Percentiles rank a stretch among this genome's conserved stretches.
These are phyloP conservation scores for Scaptomyza graminum DNA, from an alignment of 1,140 invertebrate genomes.

Conservation along the genomic window DNA sequence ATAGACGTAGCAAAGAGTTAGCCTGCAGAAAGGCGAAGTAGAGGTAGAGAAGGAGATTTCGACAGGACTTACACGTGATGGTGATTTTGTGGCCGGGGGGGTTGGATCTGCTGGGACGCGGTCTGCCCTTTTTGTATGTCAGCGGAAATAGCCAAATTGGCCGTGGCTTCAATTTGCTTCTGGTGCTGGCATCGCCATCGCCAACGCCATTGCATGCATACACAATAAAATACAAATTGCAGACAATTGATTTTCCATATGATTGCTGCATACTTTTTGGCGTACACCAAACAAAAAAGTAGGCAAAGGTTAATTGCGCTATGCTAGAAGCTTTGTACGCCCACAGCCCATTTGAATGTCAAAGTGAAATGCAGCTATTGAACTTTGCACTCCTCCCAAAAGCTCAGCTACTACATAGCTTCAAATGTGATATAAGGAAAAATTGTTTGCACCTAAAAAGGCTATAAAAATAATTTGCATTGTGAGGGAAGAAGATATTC, in stretches of 20 bases:
- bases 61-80: not conserved
- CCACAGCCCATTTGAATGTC: conserved; percentile 51
- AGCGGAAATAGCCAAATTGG: conserved; percentile 78
- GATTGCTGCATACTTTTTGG: conserved; percentile 50
- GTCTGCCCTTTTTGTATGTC: conserved; percentile 54
- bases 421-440: not conserved
- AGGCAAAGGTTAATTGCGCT: conserved; percentile 70
- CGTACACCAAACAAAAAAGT: conserved; percentile 40
- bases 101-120: conserved; percentile 2
- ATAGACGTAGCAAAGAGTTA: conserved; percentile 11
- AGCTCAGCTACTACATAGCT: too few species aligned
- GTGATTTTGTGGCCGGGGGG: not conserved
- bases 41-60: not conserved
- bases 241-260: conserved; percentile 82
- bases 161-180: conserved; percentile 75
- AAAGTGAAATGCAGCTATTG: conserved; percentile 54
- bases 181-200: not conserved
- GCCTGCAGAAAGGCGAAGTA: not conserved
- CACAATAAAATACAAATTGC: conserved; percentile 78
- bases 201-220: conserved; percentile 45
- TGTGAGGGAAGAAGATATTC: conserved; percentile 10
- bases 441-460: conserved; percentile 33
- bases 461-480: conserved; percentile 23
- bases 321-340: conserved; percentile 12
- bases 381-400: conserved; percentile 20